Conservation (phyloP, 2,888 invertebrate genomes). For the Ormyrus rosae region DNA sequence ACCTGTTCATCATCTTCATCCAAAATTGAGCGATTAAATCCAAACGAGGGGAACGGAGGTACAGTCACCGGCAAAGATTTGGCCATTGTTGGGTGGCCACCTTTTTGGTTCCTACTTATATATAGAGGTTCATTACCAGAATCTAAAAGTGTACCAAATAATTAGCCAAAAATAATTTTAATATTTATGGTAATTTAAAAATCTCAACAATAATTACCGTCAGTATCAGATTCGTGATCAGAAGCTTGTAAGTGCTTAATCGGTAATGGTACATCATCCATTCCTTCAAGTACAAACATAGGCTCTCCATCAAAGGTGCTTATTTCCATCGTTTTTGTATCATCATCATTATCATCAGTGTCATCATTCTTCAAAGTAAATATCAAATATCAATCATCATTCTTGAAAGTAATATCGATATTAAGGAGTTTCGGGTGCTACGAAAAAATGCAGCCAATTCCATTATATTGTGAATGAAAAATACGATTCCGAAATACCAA, state of each 20-base stretch:
- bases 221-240: slow-evolving; percentile 84
- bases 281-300: slow-evolving; percentile 87
- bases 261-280: slow-evolving; percentile 77
- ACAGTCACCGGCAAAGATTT: slow-evolving; percentile 89
- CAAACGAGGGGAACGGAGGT: slow-evolving; percentile 79
- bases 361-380: slow-evolving; percentile 65
- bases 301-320: slow-evolving; percentile 81
- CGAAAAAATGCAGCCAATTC: no score
- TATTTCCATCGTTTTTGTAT: slow-evolving; percentile 60
- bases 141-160: slow-evolving; percentile 64
- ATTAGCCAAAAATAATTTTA: no score
- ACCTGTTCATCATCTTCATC: slow-evolving; percentile 77
- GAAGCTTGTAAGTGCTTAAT: slow-evolving; percentile 65
- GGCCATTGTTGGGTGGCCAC: slow-evolving; percentile 79
- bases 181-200: not conserved
- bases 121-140: slow-evolving; percentile 80
- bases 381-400: not conserved
- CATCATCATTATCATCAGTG: slow-evolving; percentile 62
- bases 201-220: slow-evolving; percentile 78
- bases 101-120: slow-evolving; percentile 76
- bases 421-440: not conserved
- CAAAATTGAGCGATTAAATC: slow-evolving; percentile 60
- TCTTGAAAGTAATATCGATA: not conserved
- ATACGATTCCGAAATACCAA: no score
- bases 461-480: no score